These are phyloP conservation scores for Mycteria americana DNA, from an alignment of 2,797 vertebrate genomes.

Conservation along the genomic window DNA sequence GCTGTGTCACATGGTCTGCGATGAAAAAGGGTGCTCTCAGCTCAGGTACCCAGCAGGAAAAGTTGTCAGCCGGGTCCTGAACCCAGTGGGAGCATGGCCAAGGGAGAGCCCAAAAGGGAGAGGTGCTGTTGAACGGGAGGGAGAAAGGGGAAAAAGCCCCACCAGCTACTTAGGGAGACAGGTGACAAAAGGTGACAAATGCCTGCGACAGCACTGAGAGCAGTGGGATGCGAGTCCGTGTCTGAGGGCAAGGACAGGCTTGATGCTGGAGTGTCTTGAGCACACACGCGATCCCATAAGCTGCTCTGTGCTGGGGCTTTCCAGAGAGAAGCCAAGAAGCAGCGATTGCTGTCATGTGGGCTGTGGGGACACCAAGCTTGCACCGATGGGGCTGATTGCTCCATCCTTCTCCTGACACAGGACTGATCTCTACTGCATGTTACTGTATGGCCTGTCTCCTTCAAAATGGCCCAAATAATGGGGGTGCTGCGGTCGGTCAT, in stretches of 20 bases:
- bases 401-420: not conserved
- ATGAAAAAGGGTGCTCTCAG: not conserved
- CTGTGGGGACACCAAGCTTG: not conserved
- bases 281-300: rapidly evolving
- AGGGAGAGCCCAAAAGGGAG: not conserved
- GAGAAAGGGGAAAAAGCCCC: not conserved
- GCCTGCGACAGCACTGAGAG: not conserved
- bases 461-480: not conserved
- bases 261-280: rapidly evolving
- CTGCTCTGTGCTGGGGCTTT: not conserved
- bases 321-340: not conserved
- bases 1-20: not conserved
- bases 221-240: rapidly evolving
- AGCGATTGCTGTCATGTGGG: not conserved
- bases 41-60: not conserved
- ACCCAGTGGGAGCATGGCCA: not conserved
- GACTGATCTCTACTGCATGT: not conserved
- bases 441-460: not conserved
- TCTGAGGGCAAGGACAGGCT: not conserved
- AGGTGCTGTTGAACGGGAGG: rapidly evolving
- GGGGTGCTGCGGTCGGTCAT: rapidly evolving
- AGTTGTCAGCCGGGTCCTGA: not conserved
- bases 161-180: not conserved
- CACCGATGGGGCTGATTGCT: rapidly evolving
- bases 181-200: not conserved